Base-by-base conservation (phyloP, 2,797 vertebrate species). In the Sebastes matsubarae region DNA sequence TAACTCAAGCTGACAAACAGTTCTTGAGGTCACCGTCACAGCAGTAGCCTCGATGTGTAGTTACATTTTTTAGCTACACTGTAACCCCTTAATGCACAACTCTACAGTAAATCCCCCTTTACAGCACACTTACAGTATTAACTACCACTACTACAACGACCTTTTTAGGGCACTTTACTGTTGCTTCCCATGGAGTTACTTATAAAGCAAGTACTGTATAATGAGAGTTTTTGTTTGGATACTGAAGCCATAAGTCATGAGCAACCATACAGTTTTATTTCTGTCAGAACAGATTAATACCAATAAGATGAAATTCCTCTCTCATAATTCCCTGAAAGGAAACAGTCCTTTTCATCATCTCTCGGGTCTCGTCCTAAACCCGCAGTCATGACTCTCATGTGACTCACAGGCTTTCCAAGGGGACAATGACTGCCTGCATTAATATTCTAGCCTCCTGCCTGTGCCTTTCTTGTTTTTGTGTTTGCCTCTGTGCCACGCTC, bases 241-340 rank as follows among this genome's bases (percentile, higher is more conserved):
- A 71, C 11, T 32, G n/a, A 72, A 25, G 32, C 61, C 22, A 69
- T 14, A 57, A 67, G 63, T 57, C 60, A 85, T 32, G 22, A 72
- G 60, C 38, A 70, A 63, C 36, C 36, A 38, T 24, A 58, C 61
- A 61, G 54, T 77, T 75, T 74, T 75, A 60, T 67, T 60, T 78
- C 50, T 80, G 81, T 84, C 81, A 74, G 66, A 75, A 66, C 60
- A 72, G 59, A 89, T 92, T 89, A 77, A 87, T 74, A 70, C 57
- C 63, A 38, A 32, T 68, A 66, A 42, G 30, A 78, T 27, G 38
- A 36, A 32, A 38, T 3, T 36, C 36, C 46, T 50, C 25, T 14
- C 52, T 72, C 68, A 63, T 68, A 69, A 69, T 75, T 86, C 66
- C 72, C 85, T 58, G 11, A 68, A 63, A 75, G 50, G 46, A 65